These are phyloP conservation scores for Hyppa rectilinea DNA, from an alignment of 2,888 invertebrate species.

Conservation along the genomic window DNA sequence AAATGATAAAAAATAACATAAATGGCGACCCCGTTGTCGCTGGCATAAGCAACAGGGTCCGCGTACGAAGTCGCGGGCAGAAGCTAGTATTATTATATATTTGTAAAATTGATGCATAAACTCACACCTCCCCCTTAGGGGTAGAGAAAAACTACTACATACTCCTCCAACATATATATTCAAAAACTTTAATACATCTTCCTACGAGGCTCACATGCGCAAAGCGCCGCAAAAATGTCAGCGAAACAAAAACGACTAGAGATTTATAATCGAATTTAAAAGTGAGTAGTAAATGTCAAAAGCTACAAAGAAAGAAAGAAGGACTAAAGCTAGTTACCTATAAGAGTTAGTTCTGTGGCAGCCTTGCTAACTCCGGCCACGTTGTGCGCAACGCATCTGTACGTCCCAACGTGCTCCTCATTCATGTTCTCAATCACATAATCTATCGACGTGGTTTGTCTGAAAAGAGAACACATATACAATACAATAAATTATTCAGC, in stretches of 20 bases:
- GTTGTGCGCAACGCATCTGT: slow-evolving; percentile 79
- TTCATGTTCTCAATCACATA: slow-evolving; percentile 80
- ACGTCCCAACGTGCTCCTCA: slow-evolving; percentile 78
- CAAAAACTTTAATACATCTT: not conserved
- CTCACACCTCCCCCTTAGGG: not conserved
- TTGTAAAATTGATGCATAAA: not conserved
- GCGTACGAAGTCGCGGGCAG: no score
- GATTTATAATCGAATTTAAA: no score
- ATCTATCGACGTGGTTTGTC: slow-evolving; percentile 83
- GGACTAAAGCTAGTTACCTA: slow-evolving; percentile 61
- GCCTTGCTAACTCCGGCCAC: slow-evolving; percentile 76
- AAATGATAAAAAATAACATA: no score
- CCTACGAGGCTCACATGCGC: not conserved
- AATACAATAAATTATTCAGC: no score
- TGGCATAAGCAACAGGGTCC: no score
- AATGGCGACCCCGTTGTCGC: no score
- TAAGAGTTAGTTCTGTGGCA: slow-evolving; percentile 72
- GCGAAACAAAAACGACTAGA: not conserved
- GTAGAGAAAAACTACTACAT: no score
- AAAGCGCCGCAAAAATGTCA: not conserved
- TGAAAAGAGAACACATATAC: no score
- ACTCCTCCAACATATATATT: not conserved
- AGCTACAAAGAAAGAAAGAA: no score
- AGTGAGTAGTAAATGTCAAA: no score
- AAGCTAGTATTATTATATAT: no score